Percentiles rank a stretch among this genome's conserved stretches.
These are phyloP conservation scores for Pseudomugil gertrudae DNA, from an alignment of 2,797 vertebrate genomes.

Conservation along the genomic window DNA sequence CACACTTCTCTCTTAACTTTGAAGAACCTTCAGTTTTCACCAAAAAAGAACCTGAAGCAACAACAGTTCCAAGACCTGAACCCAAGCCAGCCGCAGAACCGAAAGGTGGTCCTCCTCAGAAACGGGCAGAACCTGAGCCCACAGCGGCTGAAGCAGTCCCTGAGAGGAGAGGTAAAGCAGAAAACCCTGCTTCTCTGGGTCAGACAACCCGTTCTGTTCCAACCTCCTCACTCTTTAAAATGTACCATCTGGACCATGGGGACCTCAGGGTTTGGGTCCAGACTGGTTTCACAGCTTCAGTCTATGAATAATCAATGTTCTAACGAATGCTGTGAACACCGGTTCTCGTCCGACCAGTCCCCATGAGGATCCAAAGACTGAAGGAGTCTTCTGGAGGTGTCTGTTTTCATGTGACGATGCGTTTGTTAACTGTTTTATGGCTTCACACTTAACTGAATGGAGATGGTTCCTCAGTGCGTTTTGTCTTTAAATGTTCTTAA, in stretches of 20 bases:
- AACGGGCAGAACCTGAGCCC: constrained; percentile 7
- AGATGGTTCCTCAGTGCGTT: neutral
- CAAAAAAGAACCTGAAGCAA: constrained; percentile 48
- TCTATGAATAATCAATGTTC: neutral
- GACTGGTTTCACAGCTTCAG: neutral
- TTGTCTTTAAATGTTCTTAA: constrained; percentile 46
- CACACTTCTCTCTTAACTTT: constrained; percentile 76
- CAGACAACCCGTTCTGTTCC: constrained; percentile 12
- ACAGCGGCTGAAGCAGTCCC: constrained; percentile 35
- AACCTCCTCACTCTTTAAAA: constrained; percentile 47
- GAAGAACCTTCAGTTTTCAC: constrained; percentile 62
- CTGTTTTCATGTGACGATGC: constrained; percentile 1
- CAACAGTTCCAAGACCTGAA: constrained; percentile 37
- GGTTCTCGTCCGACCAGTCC: constrained; percentile 13
- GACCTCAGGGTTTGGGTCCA: neutral
- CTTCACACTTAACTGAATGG: constrained; percentile 56
- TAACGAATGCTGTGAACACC: neutral
- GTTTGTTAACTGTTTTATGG: constrained; percentile 2
- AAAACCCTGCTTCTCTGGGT: constrained; percentile 7
- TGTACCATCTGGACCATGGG: neutral
- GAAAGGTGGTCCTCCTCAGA: constrained; percentile 38
- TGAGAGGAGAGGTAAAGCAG: constrained; percentile 82
- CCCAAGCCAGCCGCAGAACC: constrained; percentile 53
- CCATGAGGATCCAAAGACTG: constrained; percentile 22
- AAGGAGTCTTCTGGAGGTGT: constrained; percentile 11